A percentile compares a stretch with the other conserved stretches of the same genome.
phyloP scores from a whole-genome alignment of 2,797 vertebrate genomes.

The Pangasius sanitwongsei region DNA sequence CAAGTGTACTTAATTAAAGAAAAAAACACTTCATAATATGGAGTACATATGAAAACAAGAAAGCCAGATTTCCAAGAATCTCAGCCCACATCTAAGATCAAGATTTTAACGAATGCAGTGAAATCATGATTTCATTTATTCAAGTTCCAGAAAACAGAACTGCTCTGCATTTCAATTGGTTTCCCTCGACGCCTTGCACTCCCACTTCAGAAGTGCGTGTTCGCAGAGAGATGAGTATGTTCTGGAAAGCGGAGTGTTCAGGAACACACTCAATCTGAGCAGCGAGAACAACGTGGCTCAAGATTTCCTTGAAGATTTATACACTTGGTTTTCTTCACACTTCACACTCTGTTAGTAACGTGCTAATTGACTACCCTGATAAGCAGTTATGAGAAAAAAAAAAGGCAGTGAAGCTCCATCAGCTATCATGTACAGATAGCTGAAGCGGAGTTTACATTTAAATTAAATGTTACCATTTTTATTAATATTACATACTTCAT shows the following conservation, averaged over 20 bases:
- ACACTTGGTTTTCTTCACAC: not conserved
- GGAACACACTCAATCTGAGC: not conserved
- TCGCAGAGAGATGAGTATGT: not conserved
- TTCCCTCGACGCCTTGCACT: not conserved
- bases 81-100: not conserved
- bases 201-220: not conserved
- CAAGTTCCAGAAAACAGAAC: not conserved
- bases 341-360: slow-evolving; percentile 3
- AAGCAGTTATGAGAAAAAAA: not conserved
- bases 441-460: too few relatives aligned
- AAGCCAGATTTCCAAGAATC: not conserved
- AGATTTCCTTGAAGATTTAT: not conserved
- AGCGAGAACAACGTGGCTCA: not conserved
- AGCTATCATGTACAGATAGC: not conserved
- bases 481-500: not conserved
- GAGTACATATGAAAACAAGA: slow-evolving; percentile 15
- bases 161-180: not conserved
- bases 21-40: not conserved
- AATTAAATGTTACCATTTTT: not conserved
- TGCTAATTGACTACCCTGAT: not conserved
- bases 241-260: not conserved
- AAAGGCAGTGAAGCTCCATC: not conserved
- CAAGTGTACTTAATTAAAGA: slow-evolving; percentile 6
- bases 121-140: not conserved
- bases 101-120: not conserved